Evolutionary conservation across 2,113 vertebrate species (phyloP).

Genomic region (Vulpes lagopus): DNA sequence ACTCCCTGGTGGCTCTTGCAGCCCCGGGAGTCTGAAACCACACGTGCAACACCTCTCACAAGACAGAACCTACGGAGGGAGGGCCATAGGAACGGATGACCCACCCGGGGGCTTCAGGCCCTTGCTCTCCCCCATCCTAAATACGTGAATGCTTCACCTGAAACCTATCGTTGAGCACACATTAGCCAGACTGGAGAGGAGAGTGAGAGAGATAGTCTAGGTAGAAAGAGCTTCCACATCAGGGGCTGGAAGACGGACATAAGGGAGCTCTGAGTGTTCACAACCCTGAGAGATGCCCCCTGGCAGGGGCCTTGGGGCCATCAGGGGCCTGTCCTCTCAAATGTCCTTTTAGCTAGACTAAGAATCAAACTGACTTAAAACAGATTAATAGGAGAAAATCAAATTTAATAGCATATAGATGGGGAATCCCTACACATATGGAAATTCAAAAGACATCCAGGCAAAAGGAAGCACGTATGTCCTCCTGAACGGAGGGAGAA

Average conservation of each 20-base stretch:
- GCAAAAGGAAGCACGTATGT: not conserved
- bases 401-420: not conserved
- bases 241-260: not conserved
- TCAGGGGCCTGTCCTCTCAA: not conserved
- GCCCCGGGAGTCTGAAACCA: not conserved
- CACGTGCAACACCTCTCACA: not conserved
- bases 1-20: not conserved
- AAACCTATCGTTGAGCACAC: not conserved
- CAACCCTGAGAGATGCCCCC: not conserved
- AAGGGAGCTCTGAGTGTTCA: not conserved
- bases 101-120: not conserved
- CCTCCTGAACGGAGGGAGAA: not conserved
- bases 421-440: not conserved
- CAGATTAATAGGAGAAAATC: not conserved
- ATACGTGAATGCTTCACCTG: not conserved
- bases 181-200: not conserved
- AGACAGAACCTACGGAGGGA: not conserved
- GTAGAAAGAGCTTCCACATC: not conserved
- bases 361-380: not conserved
- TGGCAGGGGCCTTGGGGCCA: not conserved
- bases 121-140: too few relatives aligned
- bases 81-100: not conserved
- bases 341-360: not conserved
- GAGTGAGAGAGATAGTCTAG: constrained; percentile 51
- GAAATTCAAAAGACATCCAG: not conserved